A percentile compares a stretch with the other conserved stretches of the same genome.
phyloP scores from a whole-genome alignment of 2,888 invertebrate species.

The Ectemnius lituratus region DNA sequence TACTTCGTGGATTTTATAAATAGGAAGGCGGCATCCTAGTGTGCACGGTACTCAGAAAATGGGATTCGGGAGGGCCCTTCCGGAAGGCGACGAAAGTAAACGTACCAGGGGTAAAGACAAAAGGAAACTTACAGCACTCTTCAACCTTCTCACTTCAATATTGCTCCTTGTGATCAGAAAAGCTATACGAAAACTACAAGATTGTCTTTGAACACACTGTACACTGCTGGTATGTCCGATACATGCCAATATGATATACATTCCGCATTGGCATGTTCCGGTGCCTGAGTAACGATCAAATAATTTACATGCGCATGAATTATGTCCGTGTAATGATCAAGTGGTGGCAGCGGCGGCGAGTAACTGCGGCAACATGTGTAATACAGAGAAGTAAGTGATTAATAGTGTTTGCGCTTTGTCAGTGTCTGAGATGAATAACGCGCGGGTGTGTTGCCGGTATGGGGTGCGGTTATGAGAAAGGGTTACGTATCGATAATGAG shows the following conservation, averaged over 20 bases:
- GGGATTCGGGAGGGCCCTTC: constrained; percentile 28
- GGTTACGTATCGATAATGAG: constrained; percentile 47
- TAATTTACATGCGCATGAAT: constrained; percentile 1
- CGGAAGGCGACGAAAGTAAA: constrained; percentile 14
- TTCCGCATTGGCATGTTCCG: background rate
- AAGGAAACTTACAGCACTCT: constrained; percentile 43
- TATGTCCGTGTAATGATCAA: constrained; percentile 1
- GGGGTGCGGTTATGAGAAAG: constrained; percentile 9
- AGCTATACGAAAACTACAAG: background rate
- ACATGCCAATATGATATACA: background rate
- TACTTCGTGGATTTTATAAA: constrained; percentile 56
- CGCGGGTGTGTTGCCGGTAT: constrained; percentile 13
- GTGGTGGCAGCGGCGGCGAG: background rate
- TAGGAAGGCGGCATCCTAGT: constrained; percentile 52
- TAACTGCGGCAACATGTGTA: background rate
- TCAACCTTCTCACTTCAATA: constrained; percentile 41
- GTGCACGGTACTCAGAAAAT: constrained; percentile 53
- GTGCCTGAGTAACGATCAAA: background rate
- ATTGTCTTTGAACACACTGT: background rate
- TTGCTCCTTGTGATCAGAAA: background rate
- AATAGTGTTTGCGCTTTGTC: background rate
- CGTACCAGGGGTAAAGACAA: constrained; percentile 23
- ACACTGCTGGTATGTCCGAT: background rate
- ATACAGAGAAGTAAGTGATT: constrained; percentile 2
- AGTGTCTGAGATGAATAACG: constrained; percentile 14